These are phyloP conservation scores for Drosophila antonietae DNA, from an alignment of 2,888 invertebrate species.

Conservation along the genomic window DNA sequence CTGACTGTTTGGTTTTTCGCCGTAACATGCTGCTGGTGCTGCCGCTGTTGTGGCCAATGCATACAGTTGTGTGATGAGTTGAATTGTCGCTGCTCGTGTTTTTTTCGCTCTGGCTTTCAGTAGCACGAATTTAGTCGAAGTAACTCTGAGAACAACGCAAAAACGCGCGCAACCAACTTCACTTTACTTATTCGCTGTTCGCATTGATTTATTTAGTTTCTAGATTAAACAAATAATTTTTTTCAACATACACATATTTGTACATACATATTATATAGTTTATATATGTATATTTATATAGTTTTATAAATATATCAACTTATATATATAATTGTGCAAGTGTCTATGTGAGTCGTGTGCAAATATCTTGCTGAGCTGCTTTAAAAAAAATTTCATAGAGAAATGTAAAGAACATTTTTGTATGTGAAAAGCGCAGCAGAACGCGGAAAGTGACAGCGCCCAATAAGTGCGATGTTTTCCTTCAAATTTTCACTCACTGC, in stretches of 20 bases:
- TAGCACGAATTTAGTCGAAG: slow-evolving; percentile 59
- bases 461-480: slow-evolving; percentile 18
- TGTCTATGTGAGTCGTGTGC: slow-evolving; percentile 5
- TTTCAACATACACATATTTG: background rate
- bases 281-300: slow-evolving; percentile 1
- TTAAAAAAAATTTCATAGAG: slow-evolving; percentile 18
- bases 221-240: background rate
- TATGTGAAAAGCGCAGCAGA: slow-evolving; percentile 26
- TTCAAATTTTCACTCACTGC: slow-evolving; percentile 16
- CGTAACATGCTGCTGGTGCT: slow-evolving; percentile 23
- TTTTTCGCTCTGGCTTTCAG: slow-evolving; percentile 55
- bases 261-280: background rate
- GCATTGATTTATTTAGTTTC: slow-evolving; percentile 12
- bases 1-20: slow-evolving; percentile 35
- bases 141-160: slow-evolving; percentile 61
- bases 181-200: slow-evolving; percentile 36
- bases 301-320: background rate
- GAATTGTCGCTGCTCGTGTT: slow-evolving; percentile 48
- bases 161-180: slow-evolving; percentile 68
- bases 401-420: slow-evolving; percentile 25
- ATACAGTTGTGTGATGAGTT: slow-evolving; percentile 57
- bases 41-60: slow-evolving; percentile 37
- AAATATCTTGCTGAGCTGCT: slow-evolving; percentile 10
- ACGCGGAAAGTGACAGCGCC: slow-evolving; percentile 30
- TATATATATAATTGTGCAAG: background rate